phyloP scores from a whole-genome alignment of 2,888 invertebrate genomes.

The Pasiphila rectangulata region DNA sequence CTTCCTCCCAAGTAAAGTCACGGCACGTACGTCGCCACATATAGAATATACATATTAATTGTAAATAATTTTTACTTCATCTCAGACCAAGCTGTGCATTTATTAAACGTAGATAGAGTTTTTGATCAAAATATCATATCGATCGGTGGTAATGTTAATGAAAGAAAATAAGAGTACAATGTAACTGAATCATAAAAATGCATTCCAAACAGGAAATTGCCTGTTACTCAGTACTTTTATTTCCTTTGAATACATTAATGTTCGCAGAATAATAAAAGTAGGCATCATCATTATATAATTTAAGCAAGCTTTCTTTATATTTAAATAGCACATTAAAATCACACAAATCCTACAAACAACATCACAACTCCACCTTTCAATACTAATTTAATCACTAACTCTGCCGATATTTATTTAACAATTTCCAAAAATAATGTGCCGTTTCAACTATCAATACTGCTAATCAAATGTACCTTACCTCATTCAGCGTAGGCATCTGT shows the following conservation, averaged over 20 bases:
- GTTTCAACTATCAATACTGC: slow-evolving; percentile 16
- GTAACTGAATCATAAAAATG: not conserved
- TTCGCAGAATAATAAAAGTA: not conserved
- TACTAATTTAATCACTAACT: slow-evolving; percentile 25
- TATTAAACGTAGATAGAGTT: too few species aligned
- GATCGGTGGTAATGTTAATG: not conserved
- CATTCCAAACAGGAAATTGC: not conserved
- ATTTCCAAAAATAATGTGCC: slow-evolving; percentile 29
- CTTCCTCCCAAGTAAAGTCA: too few species aligned
- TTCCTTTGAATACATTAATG: not conserved
- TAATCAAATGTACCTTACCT: slow-evolving; percentile 7
- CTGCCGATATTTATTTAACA: slow-evolving; percentile 24
- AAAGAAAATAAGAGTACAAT: not conserved
- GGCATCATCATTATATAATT: not conserved
- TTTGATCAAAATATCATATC: not conserved
- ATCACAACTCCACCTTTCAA: slow-evolving; percentile 26
- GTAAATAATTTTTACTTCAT: not conserved
- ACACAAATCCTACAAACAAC: slow-evolving; percentile 22
- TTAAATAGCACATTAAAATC: slow-evolving; percentile 13
- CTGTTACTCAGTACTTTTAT: not conserved
- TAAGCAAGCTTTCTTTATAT: slow-evolving; percentile 1
- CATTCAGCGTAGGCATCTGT: slow-evolving; percentile 5
- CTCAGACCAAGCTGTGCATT: not conserved
- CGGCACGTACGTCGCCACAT: too few species aligned
- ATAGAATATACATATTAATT: too few species aligned